These are phyloP conservation scores for Germaria angustata DNA, from an alignment of 2,888 invertebrate species.

Conservation along the genomic window DNA sequence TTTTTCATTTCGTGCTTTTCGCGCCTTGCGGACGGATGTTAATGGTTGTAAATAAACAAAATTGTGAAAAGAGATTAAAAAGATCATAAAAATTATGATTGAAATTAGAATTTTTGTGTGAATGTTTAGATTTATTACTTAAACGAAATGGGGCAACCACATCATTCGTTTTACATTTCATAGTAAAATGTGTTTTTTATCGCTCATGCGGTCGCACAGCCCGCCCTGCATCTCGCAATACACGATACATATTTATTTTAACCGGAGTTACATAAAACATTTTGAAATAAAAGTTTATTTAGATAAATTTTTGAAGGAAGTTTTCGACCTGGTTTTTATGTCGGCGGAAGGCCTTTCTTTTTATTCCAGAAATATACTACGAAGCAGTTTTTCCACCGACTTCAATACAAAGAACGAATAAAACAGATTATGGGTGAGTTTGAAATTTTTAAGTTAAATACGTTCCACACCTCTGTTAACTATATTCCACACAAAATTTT, in stretches of 20 bases:
- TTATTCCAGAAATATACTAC: too few species aligned
- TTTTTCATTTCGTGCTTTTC: slow-evolving; percentile 25
- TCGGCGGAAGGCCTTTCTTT: too few species aligned
- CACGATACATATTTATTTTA: slow-evolving; percentile 43
- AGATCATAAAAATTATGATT: slow-evolving; percentile 55
- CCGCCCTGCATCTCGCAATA: too few species aligned
- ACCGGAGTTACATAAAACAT: neutral
- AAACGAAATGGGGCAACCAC: slow-evolving; percentile 30
- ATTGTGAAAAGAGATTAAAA: neutral
- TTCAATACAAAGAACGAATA: too few species aligned
- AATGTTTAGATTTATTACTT: slow-evolving; percentile 42
- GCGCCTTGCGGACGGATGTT: slow-evolving; percentile 58
- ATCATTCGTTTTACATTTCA: slow-evolving; percentile 7
- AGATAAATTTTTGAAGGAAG: too few species aligned
- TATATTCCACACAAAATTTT: too few species aligned
- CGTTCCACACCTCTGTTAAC: too few species aligned
- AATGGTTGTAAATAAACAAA: slow-evolving; percentile 45
- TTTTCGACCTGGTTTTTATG: too few species aligned
- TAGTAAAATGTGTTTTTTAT: neutral
- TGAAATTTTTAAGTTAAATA: too few species aligned
- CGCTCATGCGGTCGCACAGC: neutral
- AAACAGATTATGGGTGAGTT: too few species aligned
- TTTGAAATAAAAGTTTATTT: neutral
- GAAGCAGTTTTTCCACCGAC: too few species aligned
- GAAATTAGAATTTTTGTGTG: slow-evolving; percentile 15